These are phyloP conservation scores for Chaetodon trifascialis DNA, from an alignment of 2,113 vertebrate genomes.

Conservation along the genomic window DNA sequence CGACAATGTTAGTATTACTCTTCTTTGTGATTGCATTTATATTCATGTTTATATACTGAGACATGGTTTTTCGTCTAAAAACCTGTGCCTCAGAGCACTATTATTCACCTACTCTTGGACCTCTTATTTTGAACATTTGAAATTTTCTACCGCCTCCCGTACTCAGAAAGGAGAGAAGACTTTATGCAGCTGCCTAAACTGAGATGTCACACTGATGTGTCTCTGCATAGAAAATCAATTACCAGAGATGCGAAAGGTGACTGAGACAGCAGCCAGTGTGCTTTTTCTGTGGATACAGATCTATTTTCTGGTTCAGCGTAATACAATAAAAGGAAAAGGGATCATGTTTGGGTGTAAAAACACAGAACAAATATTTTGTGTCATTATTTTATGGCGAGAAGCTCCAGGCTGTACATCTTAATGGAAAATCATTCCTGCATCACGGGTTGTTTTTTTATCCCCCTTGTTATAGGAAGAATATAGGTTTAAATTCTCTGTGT, in stretches of 20 bases:
- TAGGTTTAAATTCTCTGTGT: conserved; percentile 4
- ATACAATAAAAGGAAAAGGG: background rate
- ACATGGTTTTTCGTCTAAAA: background rate
- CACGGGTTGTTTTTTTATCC: background rate
- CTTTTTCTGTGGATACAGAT: conserved; percentile 23
- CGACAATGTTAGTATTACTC: conserved; percentile 3
- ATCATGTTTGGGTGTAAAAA: conserved; percentile 21
- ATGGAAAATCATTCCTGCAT: background rate
- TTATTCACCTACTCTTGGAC: conserved; percentile 1
- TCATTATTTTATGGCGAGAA: background rate
- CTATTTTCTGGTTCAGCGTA: conserved; percentile 23
- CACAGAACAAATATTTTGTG: conserved; percentile 1
- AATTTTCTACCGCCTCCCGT: background rate
- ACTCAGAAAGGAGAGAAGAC: conserved; percentile 5
- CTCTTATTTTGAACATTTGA: background rate
- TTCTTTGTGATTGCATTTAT: conserved; percentile 22
- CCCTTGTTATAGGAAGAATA: background rate
- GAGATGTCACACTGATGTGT: conserved; percentile 29
- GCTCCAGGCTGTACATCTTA: conserved; percentile 12
- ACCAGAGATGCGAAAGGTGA: conserved; percentile 24
- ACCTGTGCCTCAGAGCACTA: background rate
- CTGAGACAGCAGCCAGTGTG: conserved; percentile 21
- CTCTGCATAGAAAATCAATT: conserved; percentile 41
- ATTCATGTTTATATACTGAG: conserved; percentile 28
- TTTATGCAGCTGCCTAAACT: background rate